Evolutionary conservation across 2,113 vertebrate species (phyloP), one percentile per base, ranked within the genome.

Genomic region (Chauna torquata): DNA sequence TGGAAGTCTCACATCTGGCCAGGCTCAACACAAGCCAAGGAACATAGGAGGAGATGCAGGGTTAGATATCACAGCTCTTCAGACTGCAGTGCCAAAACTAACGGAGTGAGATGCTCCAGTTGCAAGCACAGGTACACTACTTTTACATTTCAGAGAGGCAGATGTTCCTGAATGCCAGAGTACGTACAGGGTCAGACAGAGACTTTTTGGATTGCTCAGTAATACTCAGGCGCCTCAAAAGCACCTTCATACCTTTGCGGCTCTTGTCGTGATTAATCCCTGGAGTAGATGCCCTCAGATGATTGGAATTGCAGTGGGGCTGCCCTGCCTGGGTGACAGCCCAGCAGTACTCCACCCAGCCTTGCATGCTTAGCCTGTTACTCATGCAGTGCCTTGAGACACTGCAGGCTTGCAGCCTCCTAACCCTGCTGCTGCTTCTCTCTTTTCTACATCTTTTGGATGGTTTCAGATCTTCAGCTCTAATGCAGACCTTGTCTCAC

Each of bases 291-390:
- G 55, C 62, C 64, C 58, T 93, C 52, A 69, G 76, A 93, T 34
- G 74, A 95, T 71, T 71, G 88, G 68, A 92, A 94, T 70, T 81
- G 55, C 82, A 92, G 50, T 0, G 0, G 38, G 85, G 64, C 88
- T 95, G 88, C 54, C 86, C 81, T 78, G 72, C 16, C 89, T 86
- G 91, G 91, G 74, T 94, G 81, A 32, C 1, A 17, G 90, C 82
- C 94, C 90, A 88, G 92, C 11, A 3, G 59, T 0, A 0, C 92
- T 93, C 90, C 94, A 92, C 92, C 82, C 94, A 84, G 38, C 76
- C 79, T 79, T 71, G 44, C 72, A 32, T 92, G 69, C 72, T 84
- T 71, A 36, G 55, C 69, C 86, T 81, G 72, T 96, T 96, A 95
- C 80, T 97, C 96, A 93, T 44, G 42, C 42, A 6, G 62, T 58